phyloP scores from a whole-genome alignment of 2,888 invertebrate species.

The Patella depressa region DNA sequence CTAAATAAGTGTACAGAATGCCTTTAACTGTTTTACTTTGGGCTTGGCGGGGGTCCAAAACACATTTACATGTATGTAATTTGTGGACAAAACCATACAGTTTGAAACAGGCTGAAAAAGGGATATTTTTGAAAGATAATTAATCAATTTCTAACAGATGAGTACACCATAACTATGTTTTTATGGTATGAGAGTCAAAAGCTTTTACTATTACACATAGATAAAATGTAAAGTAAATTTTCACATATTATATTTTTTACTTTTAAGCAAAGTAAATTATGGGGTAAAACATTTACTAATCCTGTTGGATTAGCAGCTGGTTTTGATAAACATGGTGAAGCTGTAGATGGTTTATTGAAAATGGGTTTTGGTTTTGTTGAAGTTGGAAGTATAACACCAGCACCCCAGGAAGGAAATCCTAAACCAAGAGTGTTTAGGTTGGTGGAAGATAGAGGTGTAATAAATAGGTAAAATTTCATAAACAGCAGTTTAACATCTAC shows the following conservation, averaged over 20 bases:
- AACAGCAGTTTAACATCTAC: neutral
- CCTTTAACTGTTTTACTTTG: no score
- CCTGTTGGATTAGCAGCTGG: slow-evolving; percentile 99
- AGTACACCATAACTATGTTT: neutral
- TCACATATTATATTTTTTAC: slow-evolving; percentile 33
- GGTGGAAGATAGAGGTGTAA: slow-evolving; percentile 86
- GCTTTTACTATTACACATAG: neutral
- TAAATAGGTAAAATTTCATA: slow-evolving; percentile 81
- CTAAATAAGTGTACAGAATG: no score
- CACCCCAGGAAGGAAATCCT: slow-evolving; percentile 92
- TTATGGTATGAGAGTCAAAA: neutral
- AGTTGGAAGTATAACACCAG: slow-evolving; percentile 95
- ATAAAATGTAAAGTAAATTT: neutral
- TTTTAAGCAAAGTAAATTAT: slow-evolving; percentile 80
- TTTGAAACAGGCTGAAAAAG: no score
- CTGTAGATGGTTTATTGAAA: slow-evolving; percentile 83
- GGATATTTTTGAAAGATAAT: no score
- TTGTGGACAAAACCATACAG: no score
- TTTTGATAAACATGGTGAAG: slow-evolving; percentile 97
- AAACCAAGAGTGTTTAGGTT: slow-evolving; percentile 94
- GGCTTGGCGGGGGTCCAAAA: no score
- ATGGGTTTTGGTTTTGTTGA: slow-evolving; percentile 96
- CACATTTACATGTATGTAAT: no score
- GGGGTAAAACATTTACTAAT: slow-evolving; percentile 83
- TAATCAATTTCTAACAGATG: no score